Conservation (phyloP, 2,888 invertebrate species). For the Tethea ocularis region DNA sequence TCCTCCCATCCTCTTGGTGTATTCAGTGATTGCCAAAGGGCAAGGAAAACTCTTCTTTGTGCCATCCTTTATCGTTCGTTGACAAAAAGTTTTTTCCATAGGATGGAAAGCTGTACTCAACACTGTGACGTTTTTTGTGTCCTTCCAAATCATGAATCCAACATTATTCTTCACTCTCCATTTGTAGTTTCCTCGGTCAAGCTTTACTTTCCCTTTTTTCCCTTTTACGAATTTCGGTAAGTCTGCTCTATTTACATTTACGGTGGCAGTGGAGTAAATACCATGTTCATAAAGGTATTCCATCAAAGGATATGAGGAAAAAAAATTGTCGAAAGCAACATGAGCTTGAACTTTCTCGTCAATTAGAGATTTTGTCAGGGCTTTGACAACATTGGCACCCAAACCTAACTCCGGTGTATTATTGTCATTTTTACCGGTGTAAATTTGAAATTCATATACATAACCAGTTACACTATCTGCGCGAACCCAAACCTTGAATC, state of each 20-base stretch:
- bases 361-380: slow-evolving; percentile 17
- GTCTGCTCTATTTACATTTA: slow-evolving; percentile 20
- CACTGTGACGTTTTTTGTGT: no score
- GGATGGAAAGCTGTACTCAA: no score
- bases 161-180: no score
- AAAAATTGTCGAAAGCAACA: slow-evolving; percentile 15
- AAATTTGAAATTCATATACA: slow-evolving; percentile 23
- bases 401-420: slow-evolving; percentile 16
- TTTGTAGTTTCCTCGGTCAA: no score
- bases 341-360: slow-evolving; percentile 22
- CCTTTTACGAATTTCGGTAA: slow-evolving; percentile 24
- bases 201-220: no score
- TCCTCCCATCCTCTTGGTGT: no score
- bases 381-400: slow-evolving; percentile 19
- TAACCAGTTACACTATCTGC: slow-evolving; percentile 27
- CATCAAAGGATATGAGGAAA: slow-evolving; percentile 19
- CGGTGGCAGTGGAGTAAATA: slow-evolving; percentile 21
- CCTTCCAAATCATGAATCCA: no score
- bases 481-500: slow-evolving; percentile 36
- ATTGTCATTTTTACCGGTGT: slow-evolving; percentile 16
- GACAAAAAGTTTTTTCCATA: no score
- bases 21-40: no score
- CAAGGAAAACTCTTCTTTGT: no score
- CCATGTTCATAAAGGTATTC: slow-evolving; percentile 18
- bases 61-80: no score